These are phyloP conservation scores for Slavum lentiscoides DNA, from an alignment of 2,888 invertebrate species.

Conservation along the genomic window DNA sequence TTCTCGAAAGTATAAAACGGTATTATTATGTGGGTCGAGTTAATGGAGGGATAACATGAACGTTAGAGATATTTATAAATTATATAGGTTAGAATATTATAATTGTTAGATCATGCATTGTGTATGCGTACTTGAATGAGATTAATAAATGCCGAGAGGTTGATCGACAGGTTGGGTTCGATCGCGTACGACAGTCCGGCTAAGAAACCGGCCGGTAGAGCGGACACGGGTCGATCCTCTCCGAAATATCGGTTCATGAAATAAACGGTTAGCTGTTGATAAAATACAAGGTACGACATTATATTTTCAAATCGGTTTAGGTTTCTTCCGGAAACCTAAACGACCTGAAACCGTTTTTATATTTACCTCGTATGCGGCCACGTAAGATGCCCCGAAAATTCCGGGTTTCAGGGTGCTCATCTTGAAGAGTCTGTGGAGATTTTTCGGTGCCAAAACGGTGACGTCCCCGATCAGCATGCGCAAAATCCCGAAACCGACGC, in stretches of 20 bases:
- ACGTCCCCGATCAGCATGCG: conserved; percentile 6
- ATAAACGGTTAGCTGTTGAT: conserved; percentile 61
- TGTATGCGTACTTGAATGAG: conserved; percentile 46
- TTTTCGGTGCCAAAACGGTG: neutral
- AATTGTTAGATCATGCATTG: neutral
- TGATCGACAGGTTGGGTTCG: conserved; percentile 54
- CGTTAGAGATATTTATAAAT: too few species aligned
- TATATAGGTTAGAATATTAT: too few species aligned
- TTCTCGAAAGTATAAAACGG: too few species aligned
- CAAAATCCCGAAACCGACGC: conserved; percentile 23
- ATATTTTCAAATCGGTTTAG: neutral
- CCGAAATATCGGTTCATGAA: conserved; percentile 61
- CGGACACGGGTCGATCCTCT: conserved; percentile 62
- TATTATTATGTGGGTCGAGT: too few species aligned
- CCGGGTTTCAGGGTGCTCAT: conserved; percentile 14
- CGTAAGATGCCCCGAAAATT: conserved; percentile 40
- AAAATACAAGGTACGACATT: neutral
- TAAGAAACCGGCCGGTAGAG: conserved; percentile 65
- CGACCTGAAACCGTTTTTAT: neutral
- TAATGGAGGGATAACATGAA: too few species aligned
- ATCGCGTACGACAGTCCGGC: conserved; percentile 60
- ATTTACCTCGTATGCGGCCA: conserved; percentile 45
- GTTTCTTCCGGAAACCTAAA: neutral
- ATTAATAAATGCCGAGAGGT: conserved; percentile 53
- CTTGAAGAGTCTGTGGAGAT: conserved; percentile 26